These are phyloP conservation scores for Anastrepha obliqua DNA, from an alignment of 1,140 invertebrate genomes.

Conservation along the genomic window DNA sequence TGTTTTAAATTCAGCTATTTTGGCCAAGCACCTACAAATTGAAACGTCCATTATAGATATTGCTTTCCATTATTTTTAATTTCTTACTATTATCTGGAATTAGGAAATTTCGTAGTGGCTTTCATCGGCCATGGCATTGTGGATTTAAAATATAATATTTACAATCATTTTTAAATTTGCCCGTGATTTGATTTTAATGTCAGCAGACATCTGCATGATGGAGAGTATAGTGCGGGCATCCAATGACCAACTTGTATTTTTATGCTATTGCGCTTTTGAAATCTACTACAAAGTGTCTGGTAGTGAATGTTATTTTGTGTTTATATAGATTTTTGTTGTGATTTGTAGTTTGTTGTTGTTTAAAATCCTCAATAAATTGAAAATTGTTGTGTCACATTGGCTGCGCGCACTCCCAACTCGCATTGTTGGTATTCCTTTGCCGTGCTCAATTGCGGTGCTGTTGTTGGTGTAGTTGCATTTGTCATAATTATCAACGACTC, in stretches of 20 bases:
- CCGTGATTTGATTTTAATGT: not conserved
- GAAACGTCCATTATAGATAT: too few species aligned
- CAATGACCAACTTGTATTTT: constrained; percentile 4
- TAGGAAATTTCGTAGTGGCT: not conserved
- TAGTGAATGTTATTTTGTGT: not conserved
- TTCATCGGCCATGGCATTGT: not conserved
- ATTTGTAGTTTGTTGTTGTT: not conserved
- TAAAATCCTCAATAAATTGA: not conserved
- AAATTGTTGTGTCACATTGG: not conserved
- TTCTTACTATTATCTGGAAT: too few species aligned
- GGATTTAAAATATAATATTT: constrained; percentile 15
- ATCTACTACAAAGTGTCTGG: not conserved
- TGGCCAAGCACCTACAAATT: too few species aligned
- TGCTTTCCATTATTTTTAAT: too few species aligned
- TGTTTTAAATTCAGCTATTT: too few species aligned
- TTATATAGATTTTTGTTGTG: not conserved
- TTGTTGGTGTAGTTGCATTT: not conserved
- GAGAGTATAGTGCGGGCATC: not conserved
- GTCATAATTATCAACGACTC: constrained; percentile 14
- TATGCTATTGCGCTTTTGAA: not conserved
- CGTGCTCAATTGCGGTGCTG: constrained; percentile 1
- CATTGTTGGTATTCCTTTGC: not conserved
- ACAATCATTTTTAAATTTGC: not conserved
- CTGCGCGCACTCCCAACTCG: not conserved
- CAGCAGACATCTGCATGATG: not conserved